These are phyloP conservation scores for Micronycteris hirsuta DNA, from an alignment of 2,113 vertebrate species.

Conservation along the genomic window DNA sequence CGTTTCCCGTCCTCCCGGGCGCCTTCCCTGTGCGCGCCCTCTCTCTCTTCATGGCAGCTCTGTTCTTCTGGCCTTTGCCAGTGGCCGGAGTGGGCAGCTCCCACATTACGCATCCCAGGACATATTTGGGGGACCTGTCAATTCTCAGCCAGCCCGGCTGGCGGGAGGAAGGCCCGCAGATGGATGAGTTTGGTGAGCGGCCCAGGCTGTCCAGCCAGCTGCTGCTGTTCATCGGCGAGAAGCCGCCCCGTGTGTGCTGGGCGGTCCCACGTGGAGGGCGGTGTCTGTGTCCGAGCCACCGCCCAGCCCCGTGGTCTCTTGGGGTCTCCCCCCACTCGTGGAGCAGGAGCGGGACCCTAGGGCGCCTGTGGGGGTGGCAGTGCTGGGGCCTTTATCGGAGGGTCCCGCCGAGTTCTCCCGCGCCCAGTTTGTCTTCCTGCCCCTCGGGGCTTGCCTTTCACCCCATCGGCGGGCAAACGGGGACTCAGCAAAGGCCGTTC, in stretches of 20 bases:
- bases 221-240: conserved; percentile 73
- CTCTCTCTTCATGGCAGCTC: conserved; percentile 56
- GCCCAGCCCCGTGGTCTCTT: conserved; percentile 50
- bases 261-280: conserved; percentile 55
- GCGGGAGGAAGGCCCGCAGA: conserved; percentile 76
- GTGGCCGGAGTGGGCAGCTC: conserved; percentile 74
- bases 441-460: conserved; percentile 49
- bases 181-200: conserved; percentile 77
- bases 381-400: not conserved
- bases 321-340: conserved; percentile 58
- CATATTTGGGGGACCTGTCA: conserved; percentile 79
- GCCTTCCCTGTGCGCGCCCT: conserved; percentile 36
- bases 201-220: conserved; percentile 76
- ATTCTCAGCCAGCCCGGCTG: conserved; percentile 76
- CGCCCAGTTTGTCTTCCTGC: conserved; percentile 35
- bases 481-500: conserved; percentile 12
- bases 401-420: not conserved
- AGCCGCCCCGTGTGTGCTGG: conserved; percentile 68
- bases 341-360: no score
- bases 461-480: conserved; percentile 42
- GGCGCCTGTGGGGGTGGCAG: not conserved
- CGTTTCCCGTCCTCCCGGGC: not conserved
- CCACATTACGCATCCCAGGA: conserved; percentile 73
- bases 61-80: conserved; percentile 66
- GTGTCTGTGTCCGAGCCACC: conserved; percentile 67